Evolutionary conservation across 1,140 invertebrate genomes (phyloP).

Genomic region (Ceratitis capitata): DNA sequence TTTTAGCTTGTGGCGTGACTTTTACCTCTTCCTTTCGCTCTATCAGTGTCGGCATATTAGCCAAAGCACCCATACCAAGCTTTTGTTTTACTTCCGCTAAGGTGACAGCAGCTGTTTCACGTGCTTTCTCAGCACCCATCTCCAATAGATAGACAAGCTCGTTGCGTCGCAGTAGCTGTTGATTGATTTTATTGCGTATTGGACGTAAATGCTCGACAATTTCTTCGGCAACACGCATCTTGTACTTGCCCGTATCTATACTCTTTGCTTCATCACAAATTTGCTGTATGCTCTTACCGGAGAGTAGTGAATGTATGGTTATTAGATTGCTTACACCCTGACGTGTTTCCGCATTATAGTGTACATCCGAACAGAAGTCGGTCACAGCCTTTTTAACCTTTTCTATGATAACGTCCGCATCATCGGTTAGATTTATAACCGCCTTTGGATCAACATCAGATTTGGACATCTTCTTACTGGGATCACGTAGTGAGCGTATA

Average conservation of each 20-base stretch:
- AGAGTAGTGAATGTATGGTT: constrained; percentile 81
- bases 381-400: constrained; percentile 94
- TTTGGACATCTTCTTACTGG: constrained; percentile 97
- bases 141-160: constrained; percentile 78
- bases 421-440: constrained; percentile 84
- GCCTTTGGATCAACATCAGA: constrained; percentile 83
- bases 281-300: constrained; percentile 74
- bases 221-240: constrained; percentile 78
- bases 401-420: constrained; percentile 77
- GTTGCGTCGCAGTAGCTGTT: constrained; percentile 70
- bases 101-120: constrained; percentile 73
- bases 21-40: constrained; percentile 23
- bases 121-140: constrained; percentile 76
- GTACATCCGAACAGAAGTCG: constrained; percentile 87
- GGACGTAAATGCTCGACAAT: constrained; percentile 78
- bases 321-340: constrained; percentile 92
- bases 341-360: constrained; percentile 79
- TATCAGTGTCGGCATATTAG: background rate
- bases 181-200: constrained; percentile 73
- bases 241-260: constrained; percentile 84
- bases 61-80: constrained; percentile 68
- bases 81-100: constrained; percentile 76
- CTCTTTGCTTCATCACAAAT: constrained; percentile 75
- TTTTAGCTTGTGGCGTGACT: background rate
- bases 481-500: constrained; percentile 84